A percentile compares a stretch with the other conserved stretches of the same genome.
Evolutionary conservation across 2,888 invertebrate species (phyloP).

Genomic region (Euplagia quadripunctaria): DNA sequence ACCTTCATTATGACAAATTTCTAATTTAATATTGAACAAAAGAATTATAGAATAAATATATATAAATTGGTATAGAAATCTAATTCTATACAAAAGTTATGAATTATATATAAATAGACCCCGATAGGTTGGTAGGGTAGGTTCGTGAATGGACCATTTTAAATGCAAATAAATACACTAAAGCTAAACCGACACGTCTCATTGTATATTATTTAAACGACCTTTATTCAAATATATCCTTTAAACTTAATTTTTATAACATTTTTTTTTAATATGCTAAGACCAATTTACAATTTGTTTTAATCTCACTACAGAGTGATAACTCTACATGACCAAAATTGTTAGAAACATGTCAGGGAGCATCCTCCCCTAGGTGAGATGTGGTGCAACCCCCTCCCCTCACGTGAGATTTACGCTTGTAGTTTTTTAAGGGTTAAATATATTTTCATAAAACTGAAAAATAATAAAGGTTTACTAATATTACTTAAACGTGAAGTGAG

Average conservation of each 20-base stretch:
- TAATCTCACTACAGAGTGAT: constrained; percentile 2
- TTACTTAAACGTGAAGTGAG: neutral
- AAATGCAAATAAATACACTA: neutral
- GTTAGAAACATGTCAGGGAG: neutral
- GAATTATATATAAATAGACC: neutral
- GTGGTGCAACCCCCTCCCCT: too few species aligned
- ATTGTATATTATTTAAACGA: neutral
- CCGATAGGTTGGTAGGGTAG: neutral
- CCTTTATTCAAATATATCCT: neutral
- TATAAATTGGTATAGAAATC: neutral
- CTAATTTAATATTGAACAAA: neutral
- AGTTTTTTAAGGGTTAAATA: neutral
- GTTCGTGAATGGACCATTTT: neutral
- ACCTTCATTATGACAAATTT: neutral
- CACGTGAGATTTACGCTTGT: too few species aligned
- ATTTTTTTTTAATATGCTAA: neutral
- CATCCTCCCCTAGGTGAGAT: too few species aligned
- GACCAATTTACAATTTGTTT: constrained; percentile 13
- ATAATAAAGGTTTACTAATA: neutral
- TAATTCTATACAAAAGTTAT: neutral
- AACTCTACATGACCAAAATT: neutral
- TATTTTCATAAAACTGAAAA: too few species aligned
- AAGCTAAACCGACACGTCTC: neutral
- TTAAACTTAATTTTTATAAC: neutral
- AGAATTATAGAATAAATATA: too few species aligned